Conservation (phyloP, 2,888 invertebrate genomes). For the Leucozona laternaria region DNA sequence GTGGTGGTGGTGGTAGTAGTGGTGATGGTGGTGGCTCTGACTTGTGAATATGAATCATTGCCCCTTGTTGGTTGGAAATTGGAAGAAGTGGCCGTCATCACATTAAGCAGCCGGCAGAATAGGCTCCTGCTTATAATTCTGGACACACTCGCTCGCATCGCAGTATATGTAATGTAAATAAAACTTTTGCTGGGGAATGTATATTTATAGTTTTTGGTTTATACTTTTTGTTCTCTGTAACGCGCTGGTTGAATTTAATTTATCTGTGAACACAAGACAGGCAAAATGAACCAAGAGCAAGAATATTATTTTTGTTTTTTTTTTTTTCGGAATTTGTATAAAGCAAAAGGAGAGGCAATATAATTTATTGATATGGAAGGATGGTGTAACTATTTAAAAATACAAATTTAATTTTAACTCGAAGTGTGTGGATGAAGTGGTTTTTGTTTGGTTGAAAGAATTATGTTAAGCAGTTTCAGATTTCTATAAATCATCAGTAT, state of each 20-base stretch:
- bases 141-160: slow-evolving; percentile 53
- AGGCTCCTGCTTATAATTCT: slow-evolving; percentile 66
- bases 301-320: slow-evolving; percentile 1
- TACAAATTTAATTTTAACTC: slow-evolving; percentile 52
- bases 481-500: slow-evolving; percentile 6
- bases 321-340: slow-evolving; percentile 36
- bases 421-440: slow-evolving; percentile 30
- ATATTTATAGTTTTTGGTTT: slow-evolving; percentile 57
- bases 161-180: slow-evolving; percentile 58
- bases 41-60: slow-evolving; percentile 64
- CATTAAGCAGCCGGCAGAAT: slow-evolving; percentile 43
- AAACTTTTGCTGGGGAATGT: slow-evolving; percentile 38
- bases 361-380: slow-evolving; percentile 44
- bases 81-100: slow-evolving; percentile 34
- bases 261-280: slow-evolving; percentile 16
- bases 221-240: slow-evolving; percentile 40
- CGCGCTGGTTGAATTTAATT: slow-evolving; percentile 58
- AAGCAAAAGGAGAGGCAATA: slow-evolving; percentile 8
- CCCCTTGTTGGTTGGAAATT: slow-evolving; percentile 39
- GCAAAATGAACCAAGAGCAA: neutral
- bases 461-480: neutral
- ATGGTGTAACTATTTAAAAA: slow-evolving; percentile 64
- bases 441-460: slow-evolving; percentile 1
- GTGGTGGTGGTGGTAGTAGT: neutral
- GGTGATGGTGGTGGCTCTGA: neutral